Conservation (phyloP, 2,888 invertebrate species). For the Thereva nobilitata region DNA sequence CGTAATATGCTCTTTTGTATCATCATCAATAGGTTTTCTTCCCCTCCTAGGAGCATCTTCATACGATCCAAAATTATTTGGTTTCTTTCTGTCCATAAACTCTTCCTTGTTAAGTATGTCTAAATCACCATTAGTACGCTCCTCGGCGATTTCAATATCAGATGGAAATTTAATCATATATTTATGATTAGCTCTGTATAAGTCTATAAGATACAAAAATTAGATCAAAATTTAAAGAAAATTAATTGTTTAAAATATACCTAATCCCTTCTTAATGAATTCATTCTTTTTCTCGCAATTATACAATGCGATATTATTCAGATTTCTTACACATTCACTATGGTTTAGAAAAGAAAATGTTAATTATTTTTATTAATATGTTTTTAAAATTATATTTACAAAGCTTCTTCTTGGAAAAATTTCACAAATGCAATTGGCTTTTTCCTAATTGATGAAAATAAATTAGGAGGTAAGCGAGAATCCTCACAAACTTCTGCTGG, state of each 20-base stretch:
- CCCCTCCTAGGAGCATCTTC: constrained; percentile 49
- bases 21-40: constrained; percentile 20
- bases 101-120: constrained; percentile 68
- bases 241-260: constrained; percentile 59
- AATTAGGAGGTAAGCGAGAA: constrained; percentile 69
- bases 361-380: not conserved
- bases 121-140: constrained; percentile 70
- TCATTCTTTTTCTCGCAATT: constrained; percentile 78
- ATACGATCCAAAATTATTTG: constrained; percentile 60
- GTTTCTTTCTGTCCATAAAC: constrained; percentile 59
- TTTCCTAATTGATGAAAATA: constrained; percentile 64
- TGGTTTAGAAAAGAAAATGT: constrained; percentile 53
- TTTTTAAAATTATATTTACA: constrained; percentile 64
- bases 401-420: constrained; percentile 82
- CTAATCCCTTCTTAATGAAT: constrained; percentile 79
- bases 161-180: constrained; percentile 80
- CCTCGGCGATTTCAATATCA: constrained; percentile 76
- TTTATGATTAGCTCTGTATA: constrained; percentile 65
- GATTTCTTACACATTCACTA: constrained; percentile 79
- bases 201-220: constrained; percentile 58
- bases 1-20: no score
- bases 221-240: constrained; percentile 20
- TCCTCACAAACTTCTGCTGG: constrained; percentile 75
- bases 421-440: constrained; percentile 82
- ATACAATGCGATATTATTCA: constrained; percentile 74